These are phyloP conservation scores for Callyntrura sp. DNA, from an alignment of 2,888 invertebrate species.

Conservation along the genomic window DNA sequence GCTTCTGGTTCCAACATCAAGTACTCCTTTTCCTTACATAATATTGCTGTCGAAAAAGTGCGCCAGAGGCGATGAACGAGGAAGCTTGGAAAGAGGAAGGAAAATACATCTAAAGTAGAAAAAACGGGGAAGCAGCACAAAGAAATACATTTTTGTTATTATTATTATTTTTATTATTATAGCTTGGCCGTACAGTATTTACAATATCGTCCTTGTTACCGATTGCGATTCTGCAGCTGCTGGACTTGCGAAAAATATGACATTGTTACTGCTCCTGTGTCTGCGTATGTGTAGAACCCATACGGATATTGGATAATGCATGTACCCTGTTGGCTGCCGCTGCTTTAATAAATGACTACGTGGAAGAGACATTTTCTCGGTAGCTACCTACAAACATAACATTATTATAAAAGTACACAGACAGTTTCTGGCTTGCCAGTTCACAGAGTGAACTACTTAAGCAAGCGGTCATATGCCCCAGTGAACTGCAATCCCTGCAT, in stretches of 20 bases:
- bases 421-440: not conserved
- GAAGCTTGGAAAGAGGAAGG: slow-evolving; percentile 18
- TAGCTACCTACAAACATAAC: slow-evolving; percentile 4
- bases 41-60: slow-evolving; percentile 31
- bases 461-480: slow-evolving; percentile 70
- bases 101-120: too few species aligned
- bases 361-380: not conserved
- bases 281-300: too few species aligned
- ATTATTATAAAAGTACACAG: not conserved
- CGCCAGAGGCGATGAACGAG: slow-evolving; percentile 31
- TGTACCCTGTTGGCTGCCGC: not conserved
- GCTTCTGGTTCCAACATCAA: slow-evolving; percentile 71
- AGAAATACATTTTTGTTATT: not conserved
- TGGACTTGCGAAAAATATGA: slow-evolving; percentile 21
- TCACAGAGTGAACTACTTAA: slow-evolving; percentile 45
- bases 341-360: too few species aligned
- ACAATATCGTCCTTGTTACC: slow-evolving; percentile 3
- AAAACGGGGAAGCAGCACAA: too few species aligned
- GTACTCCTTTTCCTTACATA: slow-evolving; percentile 49
- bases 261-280: slow-evolving; percentile 10
- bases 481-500: slow-evolving; percentile 73
- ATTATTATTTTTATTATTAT: slow-evolving; percentile 7
- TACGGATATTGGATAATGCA: not conserved
- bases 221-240: not conserved
- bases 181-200: not conserved